Conservation (phyloP, 2,888 invertebrate genomes). For the Drosophila paranaensis region DNA sequence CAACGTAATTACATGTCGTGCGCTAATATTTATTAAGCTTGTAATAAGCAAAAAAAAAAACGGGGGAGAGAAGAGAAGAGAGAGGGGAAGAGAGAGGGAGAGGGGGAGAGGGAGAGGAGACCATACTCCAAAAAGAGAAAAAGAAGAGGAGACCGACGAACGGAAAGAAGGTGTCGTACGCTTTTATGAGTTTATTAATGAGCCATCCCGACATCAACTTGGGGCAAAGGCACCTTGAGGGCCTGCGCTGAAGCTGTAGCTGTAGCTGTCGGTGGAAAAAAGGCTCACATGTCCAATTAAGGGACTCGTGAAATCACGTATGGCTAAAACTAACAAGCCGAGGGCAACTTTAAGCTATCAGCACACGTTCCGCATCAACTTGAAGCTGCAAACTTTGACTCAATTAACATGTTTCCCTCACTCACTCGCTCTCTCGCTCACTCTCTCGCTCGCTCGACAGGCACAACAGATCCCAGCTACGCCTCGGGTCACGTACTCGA, state of each 20-base stretch:
- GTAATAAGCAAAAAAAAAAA: slow-evolving; percentile 56
- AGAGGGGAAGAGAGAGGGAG: no score
- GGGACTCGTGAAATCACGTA: slow-evolving; percentile 62
- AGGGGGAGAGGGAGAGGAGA: neutral
- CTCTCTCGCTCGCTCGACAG: neutral
- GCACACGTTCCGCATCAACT: slow-evolving; percentile 66
- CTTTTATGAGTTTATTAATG: slow-evolving; percentile 75
- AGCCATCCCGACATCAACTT: slow-evolving; percentile 41
- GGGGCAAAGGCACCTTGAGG: slow-evolving; percentile 39
- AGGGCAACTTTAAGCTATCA: slow-evolving; percentile 67
- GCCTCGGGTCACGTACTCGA: slow-evolving; percentile 56
- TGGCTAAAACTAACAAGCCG: slow-evolving; percentile 58
- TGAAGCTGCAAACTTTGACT: slow-evolving; percentile 67
- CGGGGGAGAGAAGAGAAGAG: neutral
- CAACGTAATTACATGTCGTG: slow-evolving; percentile 71
- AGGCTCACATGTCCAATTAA: slow-evolving; percentile 70
- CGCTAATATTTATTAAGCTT: slow-evolving; percentile 71
- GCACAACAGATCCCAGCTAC: slow-evolving; percentile 6
- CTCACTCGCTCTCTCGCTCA: neutral
- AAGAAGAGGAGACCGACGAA: slow-evolving; percentile 1
- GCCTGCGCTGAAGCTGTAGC: slow-evolving; percentile 6
- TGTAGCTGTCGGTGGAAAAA: neutral
- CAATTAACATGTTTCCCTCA: slow-evolving; percentile 67
- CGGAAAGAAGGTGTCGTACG: slow-evolving; percentile 53
- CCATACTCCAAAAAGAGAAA: neutral